Base-by-base conservation (phyloP, 2,113 vertebrate species). In the Procavia capensis region DNA sequence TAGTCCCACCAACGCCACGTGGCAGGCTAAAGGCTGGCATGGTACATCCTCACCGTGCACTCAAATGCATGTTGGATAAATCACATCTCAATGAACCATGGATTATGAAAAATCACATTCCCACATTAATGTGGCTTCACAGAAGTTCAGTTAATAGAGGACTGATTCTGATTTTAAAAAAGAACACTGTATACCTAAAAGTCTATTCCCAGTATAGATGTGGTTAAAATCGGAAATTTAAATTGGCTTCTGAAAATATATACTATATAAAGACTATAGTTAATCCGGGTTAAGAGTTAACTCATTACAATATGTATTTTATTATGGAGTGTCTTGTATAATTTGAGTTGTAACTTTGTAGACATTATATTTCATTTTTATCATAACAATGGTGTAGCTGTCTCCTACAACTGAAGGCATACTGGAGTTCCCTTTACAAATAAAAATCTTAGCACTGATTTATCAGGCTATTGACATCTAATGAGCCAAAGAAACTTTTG, bases 201-300 rank as follows among this genome's bases (percentile, higher is more conserved):
- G 47, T 79, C 61, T 90, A 20, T 24, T 79, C 13, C 89, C 74
- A 91, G 87, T 50, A 72, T 10, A 64, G 47, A 74, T 29, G 3
- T 50, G 84, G 43, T n/a, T 94, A 79, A 83, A 94, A 85, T 29
- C 41, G 31, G 57, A 90, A 27, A 36, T 45, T 86, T 90, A 76
- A 90, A 27, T 50, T 79, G 43, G 43, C 70, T 80, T 24, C 64
- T 50, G 6, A 88, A 70, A 94, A 63, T 50, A 50, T 4, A 34
- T 36, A 24, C 36, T 84, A 22, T 27, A 22, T 70, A 88, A 63
- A 29, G 45, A 4, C 70, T 82, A 31, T 20, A 4, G 34, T 41
- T 76, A 39, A 76, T 94, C 25, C 85, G 29, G 57, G 41, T 20
- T 47, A 72, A 64, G 27, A 34, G 54, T 76, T n/a, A 75, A 68